Evolutionary conservation across 2,797 vertebrate species (phyloP), one percentile per base, ranked within the genome.

Genomic region (Petrocephalus sullivani): DNA sequence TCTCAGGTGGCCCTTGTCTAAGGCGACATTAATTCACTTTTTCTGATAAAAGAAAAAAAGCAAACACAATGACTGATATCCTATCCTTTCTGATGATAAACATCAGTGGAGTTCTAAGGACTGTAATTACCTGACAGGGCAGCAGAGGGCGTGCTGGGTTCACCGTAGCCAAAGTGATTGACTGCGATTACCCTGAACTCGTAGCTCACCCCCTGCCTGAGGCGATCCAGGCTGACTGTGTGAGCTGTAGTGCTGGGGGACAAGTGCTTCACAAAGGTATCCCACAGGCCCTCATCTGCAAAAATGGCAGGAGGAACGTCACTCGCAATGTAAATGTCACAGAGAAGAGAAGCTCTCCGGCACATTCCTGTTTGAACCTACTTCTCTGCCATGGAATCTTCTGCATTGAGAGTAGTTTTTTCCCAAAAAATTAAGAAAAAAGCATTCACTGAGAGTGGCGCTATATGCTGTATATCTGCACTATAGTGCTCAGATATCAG

Each of bases 221-320:
- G 96, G 46, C 95, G 95, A 90, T 98, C 97, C 94, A 98, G 94
- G 19, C 95, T 93, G 67, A 98, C 94, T 0, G 96, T 96, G 89
- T 97, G 97, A 84, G 98, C 97, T 5, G 96, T 96, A 92, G 96
- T 97, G 0, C 93, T 94, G 89, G 94, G 93, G 7, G 97, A 96
- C 75, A 99, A 95, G 90, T 96, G 95, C 92, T 97, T 97, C 91
- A 96, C 96, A 90, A 99, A 98, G 89, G 96, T 96, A 75, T 99
- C 98, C 98, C 98, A 99, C 87, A 98, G 91, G 4, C 97, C 98
- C 93, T 99, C 98, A 87, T 99, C 98, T 99, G 91, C 33, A 87
- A 87, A 75, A 56, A 56, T 51, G 87, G 71, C 89, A 60, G 87
- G 90, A 89, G 75, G 61, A 86, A 86, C 64, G 85, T 84, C 75